Conservation (phyloP, 2,888 invertebrate genomes). For the Meliscaeva auricollis region DNA sequence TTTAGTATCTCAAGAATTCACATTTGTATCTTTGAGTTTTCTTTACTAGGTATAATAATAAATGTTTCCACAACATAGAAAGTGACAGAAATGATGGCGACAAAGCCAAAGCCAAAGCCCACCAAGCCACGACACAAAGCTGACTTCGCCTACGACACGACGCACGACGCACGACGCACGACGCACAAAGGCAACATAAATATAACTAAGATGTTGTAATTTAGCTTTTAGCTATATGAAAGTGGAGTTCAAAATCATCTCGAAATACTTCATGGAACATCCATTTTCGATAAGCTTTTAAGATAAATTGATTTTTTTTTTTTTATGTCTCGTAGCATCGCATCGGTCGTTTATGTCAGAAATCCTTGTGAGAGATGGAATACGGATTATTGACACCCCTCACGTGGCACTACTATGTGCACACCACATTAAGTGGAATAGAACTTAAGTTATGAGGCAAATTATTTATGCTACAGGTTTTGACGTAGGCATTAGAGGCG, state of each 20-base stretch:
- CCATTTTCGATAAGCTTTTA: constrained; percentile 36
- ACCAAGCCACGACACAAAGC: no score
- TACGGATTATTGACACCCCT: constrained; percentile 31
- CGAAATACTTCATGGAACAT: constrained; percentile 22
- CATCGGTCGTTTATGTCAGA: not conserved
- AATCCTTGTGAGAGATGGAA: constrained; percentile 22
- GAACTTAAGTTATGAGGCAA: constrained; percentile 36
- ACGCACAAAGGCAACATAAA: not conserved
- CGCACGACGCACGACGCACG: not conserved
- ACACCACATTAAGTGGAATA: constrained; percentile 6
- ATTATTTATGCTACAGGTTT: constrained; percentile 35
- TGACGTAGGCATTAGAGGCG: not conserved
- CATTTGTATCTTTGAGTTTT: constrained; percentile 9
- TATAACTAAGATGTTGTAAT: constrained; percentile 37
- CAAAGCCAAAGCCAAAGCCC: not conserved
- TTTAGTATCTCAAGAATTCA: constrained; percentile 32
- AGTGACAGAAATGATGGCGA: not conserved
- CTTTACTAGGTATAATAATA: not conserved
- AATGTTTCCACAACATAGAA: not conserved
- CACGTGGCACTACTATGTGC: constrained; percentile 11
- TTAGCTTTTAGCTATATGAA: constrained; percentile 7
- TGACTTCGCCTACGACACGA: no score
- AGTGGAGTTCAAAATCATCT: constrained; percentile 17
- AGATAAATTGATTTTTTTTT: constrained; percentile 27
- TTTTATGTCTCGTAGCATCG: not conserved